These are phyloP conservation scores for Argynnis bischoffii DNA, from an alignment of 2,888 invertebrate genomes.

Conservation along the genomic window DNA sequence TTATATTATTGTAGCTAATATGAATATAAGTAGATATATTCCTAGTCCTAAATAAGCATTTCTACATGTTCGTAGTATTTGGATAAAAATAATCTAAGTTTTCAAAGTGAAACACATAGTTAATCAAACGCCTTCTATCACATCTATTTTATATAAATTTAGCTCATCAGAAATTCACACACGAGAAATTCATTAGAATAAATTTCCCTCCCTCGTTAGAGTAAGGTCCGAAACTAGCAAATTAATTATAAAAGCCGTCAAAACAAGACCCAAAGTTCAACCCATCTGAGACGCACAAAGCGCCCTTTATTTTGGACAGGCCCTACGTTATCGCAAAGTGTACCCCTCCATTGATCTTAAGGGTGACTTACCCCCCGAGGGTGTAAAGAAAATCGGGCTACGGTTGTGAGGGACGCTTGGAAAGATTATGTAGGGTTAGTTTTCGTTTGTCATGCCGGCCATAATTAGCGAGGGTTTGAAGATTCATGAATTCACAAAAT, in stretches of 20 bases:
- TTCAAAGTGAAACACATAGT: not conserved
- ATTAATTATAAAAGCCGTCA: constrained; percentile 82
- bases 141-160: constrained; percentile 33
- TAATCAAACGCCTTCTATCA: not conserved
- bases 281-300: constrained; percentile 78
- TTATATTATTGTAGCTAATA: no score
- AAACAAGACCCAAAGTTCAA: constrained; percentile 75
- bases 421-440: constrained; percentile 72
- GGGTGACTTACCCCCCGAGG: constrained; percentile 75
- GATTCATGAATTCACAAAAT: constrained; percentile 35
- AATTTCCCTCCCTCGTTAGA: constrained; percentile 70
- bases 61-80: no score
- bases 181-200: constrained; percentile 60
- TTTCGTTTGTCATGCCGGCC: constrained; percentile 64
- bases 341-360: constrained; percentile 81
- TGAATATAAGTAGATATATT: no score
- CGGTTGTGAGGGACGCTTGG: constrained; percentile 59
- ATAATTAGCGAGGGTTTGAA: constrained; percentile 41
- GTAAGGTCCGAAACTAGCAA: constrained; percentile 78
- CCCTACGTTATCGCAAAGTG: constrained; percentile 77
- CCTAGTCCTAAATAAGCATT: no score
- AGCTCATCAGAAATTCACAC: constrained; percentile 43
- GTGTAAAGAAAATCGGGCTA: constrained; percentile 73
- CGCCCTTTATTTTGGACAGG: constrained; percentile 67
- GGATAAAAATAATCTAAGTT: no score